phyloP scores from a whole-genome alignment of 1,140 invertebrate species.

The Heterodera carotae region DNA sequence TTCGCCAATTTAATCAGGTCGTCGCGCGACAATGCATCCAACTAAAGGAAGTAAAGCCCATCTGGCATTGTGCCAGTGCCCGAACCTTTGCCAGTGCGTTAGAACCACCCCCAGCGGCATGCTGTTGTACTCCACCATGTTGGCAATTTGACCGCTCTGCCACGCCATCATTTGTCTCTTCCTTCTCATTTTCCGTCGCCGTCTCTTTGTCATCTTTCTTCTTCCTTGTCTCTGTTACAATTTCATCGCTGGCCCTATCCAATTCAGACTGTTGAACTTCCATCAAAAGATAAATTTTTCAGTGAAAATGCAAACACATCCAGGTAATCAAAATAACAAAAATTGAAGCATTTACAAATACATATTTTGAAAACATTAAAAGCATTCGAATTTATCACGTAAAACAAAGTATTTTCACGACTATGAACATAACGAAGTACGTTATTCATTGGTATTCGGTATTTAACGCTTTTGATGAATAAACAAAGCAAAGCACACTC shows the following conservation, averaged over 20 bases:
- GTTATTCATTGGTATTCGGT: background rate
- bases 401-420: too few relatives aligned
- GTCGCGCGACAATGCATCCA: constrained; percentile 39
- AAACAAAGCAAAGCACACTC: background rate
- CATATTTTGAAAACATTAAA: too few relatives aligned
- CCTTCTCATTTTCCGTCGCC: background rate
- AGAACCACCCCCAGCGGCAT: background rate
- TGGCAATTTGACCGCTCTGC: too few relatives aligned
- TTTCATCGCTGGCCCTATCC: background rate
- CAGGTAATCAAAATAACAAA: too few relatives aligned
- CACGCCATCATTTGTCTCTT: too few relatives aligned
- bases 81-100: background rate
- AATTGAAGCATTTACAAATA: too few relatives aligned
- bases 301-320: too few relatives aligned
- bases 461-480: background rate
- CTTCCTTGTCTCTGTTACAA: background rate
- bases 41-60: constrained; percentile 20
- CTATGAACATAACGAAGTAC: too few relatives aligned
- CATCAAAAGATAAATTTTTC: too few relatives aligned
- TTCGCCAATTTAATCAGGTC: constrained; percentile 48
- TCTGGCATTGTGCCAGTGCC: background rate
- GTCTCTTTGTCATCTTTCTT: too few relatives aligned
- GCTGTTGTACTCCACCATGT: background rate
- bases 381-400: too few relatives aligned
- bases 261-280: background rate